A percentile compares a stretch with the other conserved stretches of the same genome.
phyloP scores from a whole-genome alignment of 2,113 vertebrate genomes.

The Onychorhynchus coronatus region DNA sequence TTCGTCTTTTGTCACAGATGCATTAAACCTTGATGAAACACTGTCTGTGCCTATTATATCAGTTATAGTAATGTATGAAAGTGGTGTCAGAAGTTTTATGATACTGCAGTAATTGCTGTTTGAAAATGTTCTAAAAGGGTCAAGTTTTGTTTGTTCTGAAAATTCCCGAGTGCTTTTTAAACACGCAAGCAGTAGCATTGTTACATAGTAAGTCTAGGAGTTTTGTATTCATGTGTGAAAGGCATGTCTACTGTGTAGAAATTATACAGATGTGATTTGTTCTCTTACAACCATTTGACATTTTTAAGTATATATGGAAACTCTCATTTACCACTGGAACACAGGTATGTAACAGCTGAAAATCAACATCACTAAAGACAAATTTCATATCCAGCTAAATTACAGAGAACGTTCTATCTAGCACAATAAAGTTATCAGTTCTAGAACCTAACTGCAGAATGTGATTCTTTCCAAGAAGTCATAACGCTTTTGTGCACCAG shows the following conservation, averaged over 20 bases:
- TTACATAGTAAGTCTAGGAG: neutral
- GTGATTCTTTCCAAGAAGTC: neutral
- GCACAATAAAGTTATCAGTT: neutral
- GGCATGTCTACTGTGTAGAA: neutral
- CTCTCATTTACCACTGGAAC: neutral
- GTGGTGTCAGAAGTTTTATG: neutral
- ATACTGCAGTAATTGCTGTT: neutral
- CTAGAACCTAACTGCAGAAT: neutral
- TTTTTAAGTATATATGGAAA: neutral
- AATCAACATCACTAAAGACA: neutral
- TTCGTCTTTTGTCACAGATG: neutral
- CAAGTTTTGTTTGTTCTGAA: neutral
- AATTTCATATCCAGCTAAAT: neutral
- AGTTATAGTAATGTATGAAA: neutral
- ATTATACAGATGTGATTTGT: neutral
- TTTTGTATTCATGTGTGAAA: neutral
- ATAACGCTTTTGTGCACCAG: neutral
- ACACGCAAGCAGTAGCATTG: too few species aligned
- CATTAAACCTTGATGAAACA: neutral
- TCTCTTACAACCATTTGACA: neutral
- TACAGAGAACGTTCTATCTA: neutral
- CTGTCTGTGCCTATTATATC: accelerated
- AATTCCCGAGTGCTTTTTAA: neutral
- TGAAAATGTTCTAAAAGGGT: neutral
- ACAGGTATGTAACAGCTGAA: neutral